These are phyloP conservation scores for Pristiophorus japonicus DNA, from an alignment of 2,113 vertebrate genomes.

Conservation along the genomic window DNA sequence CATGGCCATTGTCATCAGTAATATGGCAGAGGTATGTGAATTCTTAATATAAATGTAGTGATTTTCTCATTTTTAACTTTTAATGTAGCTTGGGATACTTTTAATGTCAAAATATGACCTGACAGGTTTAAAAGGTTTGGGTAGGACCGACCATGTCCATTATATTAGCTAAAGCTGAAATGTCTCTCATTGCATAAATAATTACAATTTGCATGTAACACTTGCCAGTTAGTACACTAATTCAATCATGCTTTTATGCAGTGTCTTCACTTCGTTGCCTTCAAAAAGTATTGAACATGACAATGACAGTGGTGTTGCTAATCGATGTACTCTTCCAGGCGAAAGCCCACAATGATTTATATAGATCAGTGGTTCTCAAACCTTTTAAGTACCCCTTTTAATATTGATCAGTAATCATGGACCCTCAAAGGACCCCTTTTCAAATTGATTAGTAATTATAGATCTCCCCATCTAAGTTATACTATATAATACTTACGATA, in stretches of 20 bases:
- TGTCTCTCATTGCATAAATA: background rate
- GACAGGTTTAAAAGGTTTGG: background rate
- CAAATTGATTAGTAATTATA: too few species aligned
- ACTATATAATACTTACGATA: too few species aligned
- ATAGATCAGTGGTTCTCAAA: background rate
- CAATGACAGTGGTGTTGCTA: background rate
- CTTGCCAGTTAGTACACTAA: background rate
- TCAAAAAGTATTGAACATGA: background rate
- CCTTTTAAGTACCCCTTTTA: too few species aligned
- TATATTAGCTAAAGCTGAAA: background rate
- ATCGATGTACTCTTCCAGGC: background rate
- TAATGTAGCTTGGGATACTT: background rate
- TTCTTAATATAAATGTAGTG: background rate
- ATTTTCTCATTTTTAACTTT: background rate
- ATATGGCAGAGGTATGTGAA: constrained; percentile 85
- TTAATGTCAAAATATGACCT: background rate
- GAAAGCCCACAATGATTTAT: background rate
- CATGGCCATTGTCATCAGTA: constrained; percentile 98
- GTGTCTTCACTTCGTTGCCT: background rate
- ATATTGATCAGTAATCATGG: too few species aligned
- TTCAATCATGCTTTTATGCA: background rate
- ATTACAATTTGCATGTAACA: background rate
- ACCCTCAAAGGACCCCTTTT: too few species aligned
- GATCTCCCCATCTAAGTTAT: too few species aligned
- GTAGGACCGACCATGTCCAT: background rate